Conservation (phyloP, 2,888 invertebrate genomes). For the Pandemis cinnamomeana region DNA sequence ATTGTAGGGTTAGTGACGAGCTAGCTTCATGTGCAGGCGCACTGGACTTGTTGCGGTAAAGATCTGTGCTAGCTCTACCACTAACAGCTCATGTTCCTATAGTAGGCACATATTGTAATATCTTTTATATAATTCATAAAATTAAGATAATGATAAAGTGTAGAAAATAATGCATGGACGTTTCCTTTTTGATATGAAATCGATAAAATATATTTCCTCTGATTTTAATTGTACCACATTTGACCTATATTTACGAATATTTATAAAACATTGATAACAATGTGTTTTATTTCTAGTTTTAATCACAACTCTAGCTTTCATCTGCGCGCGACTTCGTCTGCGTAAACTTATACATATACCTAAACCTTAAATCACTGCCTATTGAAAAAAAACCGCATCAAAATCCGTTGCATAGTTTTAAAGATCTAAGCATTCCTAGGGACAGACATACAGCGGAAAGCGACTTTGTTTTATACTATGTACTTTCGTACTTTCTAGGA, state of each 20-base stretch:
- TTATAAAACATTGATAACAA: slow-evolving; percentile 82
- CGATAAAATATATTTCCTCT: slow-evolving; percentile 80
- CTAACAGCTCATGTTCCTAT: slow-evolving; percentile 75
- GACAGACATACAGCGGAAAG: too few relatives aligned
- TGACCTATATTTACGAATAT: slow-evolving; percentile 84
- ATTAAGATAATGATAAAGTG: slow-evolving; percentile 77
- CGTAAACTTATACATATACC: too few relatives aligned
- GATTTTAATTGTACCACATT: slow-evolving; percentile 84
- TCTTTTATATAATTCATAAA: slow-evolving; percentile 61
- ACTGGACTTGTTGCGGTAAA: background rate
- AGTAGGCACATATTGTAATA: slow-evolving; percentile 66
- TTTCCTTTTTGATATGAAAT: slow-evolving; percentile 83
- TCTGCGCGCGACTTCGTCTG: too few relatives aligned
- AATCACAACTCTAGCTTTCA: too few relatives aligned
- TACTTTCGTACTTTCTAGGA: too few relatives aligned
- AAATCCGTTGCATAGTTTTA: too few relatives aligned
- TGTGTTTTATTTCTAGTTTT: slow-evolving; percentile 66
- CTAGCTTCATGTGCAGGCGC: background rate
- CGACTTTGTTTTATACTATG: too few relatives aligned
- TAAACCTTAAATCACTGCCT: too few relatives aligned
- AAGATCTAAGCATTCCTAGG: too few relatives aligned
- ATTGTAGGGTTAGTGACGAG: slow-evolving; percentile 28
- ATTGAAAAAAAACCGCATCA: too few relatives aligned
- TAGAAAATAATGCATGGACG: slow-evolving; percentile 81
- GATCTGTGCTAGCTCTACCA: slow-evolving; percentile 45